phyloP scores from a whole-genome alignment of 2,888 invertebrate genomes.

The Drosophila infuscata region DNA sequence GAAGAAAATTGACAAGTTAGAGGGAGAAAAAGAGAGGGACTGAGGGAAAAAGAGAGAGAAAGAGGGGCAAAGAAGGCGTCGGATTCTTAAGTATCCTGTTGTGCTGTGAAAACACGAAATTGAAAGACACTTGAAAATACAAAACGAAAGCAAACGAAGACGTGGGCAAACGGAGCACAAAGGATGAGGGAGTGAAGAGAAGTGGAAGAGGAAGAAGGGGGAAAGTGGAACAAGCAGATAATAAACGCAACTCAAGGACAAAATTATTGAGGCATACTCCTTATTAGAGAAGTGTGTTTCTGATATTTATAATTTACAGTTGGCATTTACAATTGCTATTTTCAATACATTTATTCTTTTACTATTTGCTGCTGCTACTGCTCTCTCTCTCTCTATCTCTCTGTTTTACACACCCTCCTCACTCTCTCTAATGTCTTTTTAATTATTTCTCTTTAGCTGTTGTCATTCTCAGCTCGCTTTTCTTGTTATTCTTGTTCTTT shows the following conservation, averaged over 20 bases:
- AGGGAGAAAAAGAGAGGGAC: neutral
- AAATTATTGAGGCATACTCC: neutral
- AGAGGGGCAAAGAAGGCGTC: constrained; percentile 2
- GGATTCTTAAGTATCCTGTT: constrained; percentile 59
- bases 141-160: neutral
- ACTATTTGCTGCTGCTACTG: neutral
- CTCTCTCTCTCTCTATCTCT: neutral
- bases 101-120: constrained; percentile 45
- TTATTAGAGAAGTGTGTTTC: neutral
- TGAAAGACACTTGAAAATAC: constrained; percentile 49
- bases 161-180: neutral
- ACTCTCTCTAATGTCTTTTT: constrained; percentile 50
- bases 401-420: neutral
- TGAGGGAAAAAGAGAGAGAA: neutral
- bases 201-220: neutral
- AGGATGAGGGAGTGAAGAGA: neutral
- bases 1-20: neutral
- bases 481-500: neutral
- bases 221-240: neutral
- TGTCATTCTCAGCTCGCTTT: neutral
- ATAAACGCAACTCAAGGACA: neutral
- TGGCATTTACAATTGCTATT: neutral
- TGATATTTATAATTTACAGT: constrained; percentile 2
- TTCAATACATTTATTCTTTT: neutral
- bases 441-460: constrained; percentile 52